Base-by-base conservation (phyloP, 2,113 vertebrate genomes). In the Toxotes chatareus region DNA sequence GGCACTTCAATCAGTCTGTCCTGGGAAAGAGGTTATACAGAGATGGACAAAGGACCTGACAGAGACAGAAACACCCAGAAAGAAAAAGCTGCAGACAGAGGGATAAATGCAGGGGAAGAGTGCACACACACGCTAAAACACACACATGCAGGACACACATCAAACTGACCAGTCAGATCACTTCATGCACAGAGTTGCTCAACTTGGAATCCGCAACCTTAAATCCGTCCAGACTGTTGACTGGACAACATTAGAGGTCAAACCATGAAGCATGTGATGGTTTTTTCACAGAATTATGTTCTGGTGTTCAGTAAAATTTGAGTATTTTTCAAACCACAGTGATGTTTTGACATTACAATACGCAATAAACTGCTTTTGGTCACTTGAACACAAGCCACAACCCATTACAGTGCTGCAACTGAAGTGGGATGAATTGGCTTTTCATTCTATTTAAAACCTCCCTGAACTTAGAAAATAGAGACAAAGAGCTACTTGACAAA, bases 41-140 rank as follows among this genome's bases (percentile, higher is more conserved):
- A 63, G 72, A 60, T 19, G 42, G 53, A 77, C n/a, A 68, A 34
- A 56, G 11, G 74, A 60, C 34, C 34, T 53, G 71, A 85, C 63
- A 59, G 7, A 5, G 9, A 63, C 2, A 27, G 32, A 81, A 31
- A 57, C 17, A 67, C 27, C 27, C 67, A 53, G 59, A 44, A n/a
- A 76, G 63, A 60, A 31, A 61, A 66, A 82, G 0, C 76, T 83
- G 75, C 51, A 67, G 71, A 83, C 46, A 68, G 31, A 46, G 17
- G 17, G 34, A 70, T 27, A 31, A 57, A 27, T 27, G 27, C 27
- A 74, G 7, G 16, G 23, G 21, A 51, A 53, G 5, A 61, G 31
- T 6, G 17, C 4, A 38, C 49, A 63, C 27, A 27, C 38, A 59
- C 49, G 32, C 21, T 3, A 57, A 57, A 16, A 74, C 63, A 47